Evolutionary conservation across 2,888 invertebrate genomes (phyloP).

Genomic region (Tipula vernalis): DNA sequence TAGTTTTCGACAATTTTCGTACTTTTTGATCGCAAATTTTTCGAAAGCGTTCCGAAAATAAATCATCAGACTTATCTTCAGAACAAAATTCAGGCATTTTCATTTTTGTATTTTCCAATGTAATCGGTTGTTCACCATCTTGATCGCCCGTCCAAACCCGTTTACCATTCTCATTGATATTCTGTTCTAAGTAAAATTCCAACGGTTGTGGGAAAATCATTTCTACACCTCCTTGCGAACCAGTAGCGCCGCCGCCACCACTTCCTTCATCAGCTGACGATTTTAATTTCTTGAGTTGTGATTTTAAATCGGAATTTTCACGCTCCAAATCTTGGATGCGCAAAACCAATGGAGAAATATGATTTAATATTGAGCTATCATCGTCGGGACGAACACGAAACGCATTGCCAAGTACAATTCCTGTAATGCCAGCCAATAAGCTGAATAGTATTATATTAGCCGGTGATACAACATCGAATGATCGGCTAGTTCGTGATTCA

Average conservation of each 20-base stretch:
- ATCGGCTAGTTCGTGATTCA: neutral
- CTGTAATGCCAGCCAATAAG: neutral
- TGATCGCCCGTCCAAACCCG: neutral
- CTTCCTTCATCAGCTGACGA: neutral
- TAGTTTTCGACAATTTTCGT: neutral
- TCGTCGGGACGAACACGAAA: neutral
- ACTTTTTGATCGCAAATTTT: neutral
- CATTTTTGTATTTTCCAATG: neutral
- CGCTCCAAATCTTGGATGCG: neutral
- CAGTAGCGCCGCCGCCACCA: neutral
- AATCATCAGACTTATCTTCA: neutral
- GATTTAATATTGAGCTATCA: neutral
- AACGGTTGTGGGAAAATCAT: neutral
- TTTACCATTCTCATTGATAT: neutral
- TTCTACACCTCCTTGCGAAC: neutral
- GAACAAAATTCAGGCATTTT: neutral
- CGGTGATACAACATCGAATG: neutral
- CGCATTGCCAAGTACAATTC: neutral
- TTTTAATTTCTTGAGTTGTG: neutral
- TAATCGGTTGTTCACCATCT: neutral
- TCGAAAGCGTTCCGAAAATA: neutral
- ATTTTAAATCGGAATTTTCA: neutral
- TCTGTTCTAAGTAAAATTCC: neutral
- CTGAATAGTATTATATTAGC: neutral
- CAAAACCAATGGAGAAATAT: neutral